These are phyloP conservation scores for Zalophus californianus DNA, from an alignment of 2,797 vertebrate genomes.

Conservation along the genomic window DNA sequence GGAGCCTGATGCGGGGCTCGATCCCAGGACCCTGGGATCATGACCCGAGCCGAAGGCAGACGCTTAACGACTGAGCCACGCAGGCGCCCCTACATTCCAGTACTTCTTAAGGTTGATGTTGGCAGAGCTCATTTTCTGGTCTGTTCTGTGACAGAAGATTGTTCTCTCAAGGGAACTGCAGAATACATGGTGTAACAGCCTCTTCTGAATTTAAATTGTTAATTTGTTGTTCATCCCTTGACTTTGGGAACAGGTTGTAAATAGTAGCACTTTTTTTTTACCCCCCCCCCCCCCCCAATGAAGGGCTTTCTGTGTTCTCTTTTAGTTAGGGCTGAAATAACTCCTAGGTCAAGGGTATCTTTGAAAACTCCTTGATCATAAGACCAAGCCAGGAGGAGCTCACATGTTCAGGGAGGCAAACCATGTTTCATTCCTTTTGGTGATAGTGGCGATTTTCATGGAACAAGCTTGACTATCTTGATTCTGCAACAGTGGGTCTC, in stretches of 20 bases:
- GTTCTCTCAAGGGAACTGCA: constrained; percentile 21
- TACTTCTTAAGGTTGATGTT: constrained; percentile 38
- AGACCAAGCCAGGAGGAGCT: not conserved
- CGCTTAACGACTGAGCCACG: too few relatives aligned
- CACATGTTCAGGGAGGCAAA: not conserved
- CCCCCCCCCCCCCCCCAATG: not conserved
- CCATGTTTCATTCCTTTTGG: constrained; percentile 36
- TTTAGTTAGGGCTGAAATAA: constrained; percentile 32
- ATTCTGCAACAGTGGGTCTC: constrained; percentile 2
- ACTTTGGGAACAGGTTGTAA: not conserved
- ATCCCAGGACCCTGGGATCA: too few relatives aligned
- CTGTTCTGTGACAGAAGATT: not conserved
- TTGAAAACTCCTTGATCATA: constrained; percentile 52
- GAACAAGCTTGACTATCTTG: constrained; percentile 24
- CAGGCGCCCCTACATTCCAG: not conserved
- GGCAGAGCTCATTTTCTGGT: constrained; percentile 52
- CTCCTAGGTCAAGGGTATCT: not conserved
- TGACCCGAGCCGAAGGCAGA: too few relatives aligned
- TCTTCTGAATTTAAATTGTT: constrained; percentile 38
- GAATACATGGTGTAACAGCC: not conserved
- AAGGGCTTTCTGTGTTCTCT: not conserved
- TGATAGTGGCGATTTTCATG: constrained; percentile 7
- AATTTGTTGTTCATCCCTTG: not conserved
- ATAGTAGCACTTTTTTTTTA: not conserved
- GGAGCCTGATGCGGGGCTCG: too few relatives aligned